These are phyloP conservation scores for Phocoena sinus DNA, from an alignment of 2,113 vertebrate species.

Conservation along the genomic window DNA sequence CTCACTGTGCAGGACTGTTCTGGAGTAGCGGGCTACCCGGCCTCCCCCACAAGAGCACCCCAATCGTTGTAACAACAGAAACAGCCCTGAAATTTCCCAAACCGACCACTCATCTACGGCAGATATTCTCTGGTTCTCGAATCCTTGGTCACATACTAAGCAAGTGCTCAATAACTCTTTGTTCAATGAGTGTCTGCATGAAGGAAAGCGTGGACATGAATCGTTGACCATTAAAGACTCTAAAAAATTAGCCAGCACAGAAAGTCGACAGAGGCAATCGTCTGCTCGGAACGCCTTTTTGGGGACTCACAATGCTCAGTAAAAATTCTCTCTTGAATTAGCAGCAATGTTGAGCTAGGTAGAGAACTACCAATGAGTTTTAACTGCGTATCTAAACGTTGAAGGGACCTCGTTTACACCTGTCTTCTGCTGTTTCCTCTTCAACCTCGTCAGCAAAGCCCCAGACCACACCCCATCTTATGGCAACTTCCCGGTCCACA, in stretches of 20 bases:
- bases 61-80: background rate
- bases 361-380: background rate
- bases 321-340: background rate
- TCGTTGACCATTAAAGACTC: no score
- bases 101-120: no score
- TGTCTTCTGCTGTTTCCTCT: background rate
- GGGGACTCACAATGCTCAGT: background rate
- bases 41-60: no score
- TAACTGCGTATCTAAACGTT: background rate
- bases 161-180: background rate
- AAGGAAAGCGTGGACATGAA: background rate
- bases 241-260: background rate
- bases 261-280: background rate
- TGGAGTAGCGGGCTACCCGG: background rate
- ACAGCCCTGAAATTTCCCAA: no score
- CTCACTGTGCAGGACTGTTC: background rate
- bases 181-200: background rate
- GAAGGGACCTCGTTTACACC: no score
- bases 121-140: background rate
- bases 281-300: background rate
- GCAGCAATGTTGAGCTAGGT: background rate
- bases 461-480: background rate
- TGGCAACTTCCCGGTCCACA: background rate
- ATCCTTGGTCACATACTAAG: background rate
- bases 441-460: no score